Conservation (phyloP, 2,113 vertebrate genomes). For the Anguilla rostrata region DNA sequence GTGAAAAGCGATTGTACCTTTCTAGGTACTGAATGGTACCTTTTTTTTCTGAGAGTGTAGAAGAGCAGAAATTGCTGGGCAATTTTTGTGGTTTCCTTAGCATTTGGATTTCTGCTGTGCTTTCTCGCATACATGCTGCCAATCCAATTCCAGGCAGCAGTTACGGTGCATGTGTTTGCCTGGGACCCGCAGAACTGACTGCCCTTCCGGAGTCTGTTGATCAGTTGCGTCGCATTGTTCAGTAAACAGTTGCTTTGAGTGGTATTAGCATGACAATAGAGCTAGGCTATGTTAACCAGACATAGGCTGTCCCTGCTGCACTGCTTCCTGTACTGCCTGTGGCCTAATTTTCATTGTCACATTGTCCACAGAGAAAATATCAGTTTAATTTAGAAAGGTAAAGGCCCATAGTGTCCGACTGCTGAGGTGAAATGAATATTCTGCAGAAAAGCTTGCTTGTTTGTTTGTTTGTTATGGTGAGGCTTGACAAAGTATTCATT, state of each 20-base stretch:
- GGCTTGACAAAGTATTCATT: background rate
- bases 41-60: no score
- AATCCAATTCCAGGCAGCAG: background rate
- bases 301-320: background rate
- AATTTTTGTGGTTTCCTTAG: constrained; percentile 59
- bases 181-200: no score
- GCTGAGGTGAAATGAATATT: background rate
- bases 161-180: background rate
- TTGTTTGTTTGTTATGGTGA: constrained; percentile 9
- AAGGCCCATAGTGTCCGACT: background rate
- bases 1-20: no score
- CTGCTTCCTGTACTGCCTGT: background rate
- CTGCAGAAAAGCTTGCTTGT: background rate
- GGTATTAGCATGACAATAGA: background rate
- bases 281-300: constrained; percentile 12
- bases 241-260: background rate
- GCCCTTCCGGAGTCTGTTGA: background rate
- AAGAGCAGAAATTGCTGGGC: constrained; percentile 49
- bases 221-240: background rate
- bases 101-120: constrained; percentile 36
- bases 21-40: no score
- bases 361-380: constrained; percentile 18
- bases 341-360: constrained; percentile 17
- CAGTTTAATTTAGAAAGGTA: background rate
- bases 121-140: constrained; percentile 34